These are phyloP conservation scores for Xiphophorus hellerii DNA, from an alignment of 2,113 vertebrate species.

Conservation along the genomic window DNA sequence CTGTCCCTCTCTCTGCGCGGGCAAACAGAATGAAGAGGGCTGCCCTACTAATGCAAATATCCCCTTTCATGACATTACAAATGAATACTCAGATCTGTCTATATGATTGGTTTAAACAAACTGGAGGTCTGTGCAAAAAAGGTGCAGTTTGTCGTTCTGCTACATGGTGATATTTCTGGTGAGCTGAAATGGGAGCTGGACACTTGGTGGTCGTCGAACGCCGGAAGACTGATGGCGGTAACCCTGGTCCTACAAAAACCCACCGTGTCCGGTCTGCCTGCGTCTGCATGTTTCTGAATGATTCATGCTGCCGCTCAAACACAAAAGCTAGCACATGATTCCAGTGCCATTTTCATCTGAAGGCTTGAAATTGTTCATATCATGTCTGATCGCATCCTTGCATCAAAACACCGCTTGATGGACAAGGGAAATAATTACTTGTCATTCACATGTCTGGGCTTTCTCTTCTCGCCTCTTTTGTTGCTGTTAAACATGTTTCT, in stretches of 20 bases:
- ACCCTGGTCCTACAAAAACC: conserved; percentile 46
- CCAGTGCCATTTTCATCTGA: conserved; percentile 75
- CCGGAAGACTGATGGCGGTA: conserved; percentile 62
- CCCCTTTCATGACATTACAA: conserved; percentile 31
- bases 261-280: conserved; percentile 26
- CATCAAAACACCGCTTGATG: conserved; percentile 82
- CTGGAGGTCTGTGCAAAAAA: conserved; percentile 32
- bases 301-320: conserved; percentile 43
- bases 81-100: conserved; percentile 5
- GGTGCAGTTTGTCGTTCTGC: conserved; percentile 64
- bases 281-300: conserved; percentile 46
- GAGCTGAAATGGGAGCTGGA: conserved; percentile 69
- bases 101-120: not conserved
- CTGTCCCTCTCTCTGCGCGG: conserved; percentile 52
- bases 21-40: conserved; percentile 67
- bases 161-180: conserved; percentile 77
- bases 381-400: conserved; percentile 79
- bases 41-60: conserved; percentile 53
- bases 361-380: conserved; percentile 81
- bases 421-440: conserved; percentile 85
- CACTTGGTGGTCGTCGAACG: conserved; percentile 72
- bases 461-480: conserved; percentile 70
- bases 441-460: conserved; percentile 80
- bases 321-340: conserved; percentile 55
- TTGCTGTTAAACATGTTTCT: conserved; percentile 74